Base-by-base conservation (phyloP, 2,113 vertebrate species). In the Silurus asotus region DNA sequence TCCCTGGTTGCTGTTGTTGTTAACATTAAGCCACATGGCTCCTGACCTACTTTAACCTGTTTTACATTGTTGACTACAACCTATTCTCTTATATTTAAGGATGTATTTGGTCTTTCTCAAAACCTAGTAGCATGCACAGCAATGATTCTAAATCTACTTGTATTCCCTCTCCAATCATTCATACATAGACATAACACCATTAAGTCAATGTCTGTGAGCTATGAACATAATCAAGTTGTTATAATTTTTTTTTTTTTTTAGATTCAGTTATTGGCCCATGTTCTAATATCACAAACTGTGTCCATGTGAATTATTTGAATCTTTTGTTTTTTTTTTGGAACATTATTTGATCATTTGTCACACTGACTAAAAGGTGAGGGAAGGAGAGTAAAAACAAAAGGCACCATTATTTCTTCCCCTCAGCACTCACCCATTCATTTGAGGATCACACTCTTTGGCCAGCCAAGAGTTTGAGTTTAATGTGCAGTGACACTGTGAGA, bases 401-500 rank as follows among this genome's bases (percentile, higher is more conserved):
- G 93, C 94, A 94, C 94, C 94, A 95, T 95, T 96, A 95, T 94
- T 95, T 95, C 93, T 95, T 94, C 93, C 94, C 93, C 93, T 94
- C 90, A 94, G 93, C 93, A 86, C 92, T 94, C 92, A 93, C 92
- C 92, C 93, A 93, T 95, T 95, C 94, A 95, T 92, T 92, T 79
- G 89, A 92, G 93, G 88, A 93, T 93, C 93, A 93, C 93, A 93
- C 93, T 90, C 92, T 93, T 90, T 93, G 92, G 64, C 89, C 88
- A 94, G 94, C 93, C 90, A 88, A 91, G 84, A 90, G 91, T 94
- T 95, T 96, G 97, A 97, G 93, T 87, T 81, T 97, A 96, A 97
- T 95, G 93, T 87, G 92, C 92, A 88, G 93, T 90, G 96, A 97
- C 96, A 96, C 94, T 93, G 95, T 94, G 95, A 96, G 95, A 96